Evolutionary conservation across 2,888 invertebrate genomes (phyloP).

Genomic region (Fissipunctia ypsillon): DNA sequence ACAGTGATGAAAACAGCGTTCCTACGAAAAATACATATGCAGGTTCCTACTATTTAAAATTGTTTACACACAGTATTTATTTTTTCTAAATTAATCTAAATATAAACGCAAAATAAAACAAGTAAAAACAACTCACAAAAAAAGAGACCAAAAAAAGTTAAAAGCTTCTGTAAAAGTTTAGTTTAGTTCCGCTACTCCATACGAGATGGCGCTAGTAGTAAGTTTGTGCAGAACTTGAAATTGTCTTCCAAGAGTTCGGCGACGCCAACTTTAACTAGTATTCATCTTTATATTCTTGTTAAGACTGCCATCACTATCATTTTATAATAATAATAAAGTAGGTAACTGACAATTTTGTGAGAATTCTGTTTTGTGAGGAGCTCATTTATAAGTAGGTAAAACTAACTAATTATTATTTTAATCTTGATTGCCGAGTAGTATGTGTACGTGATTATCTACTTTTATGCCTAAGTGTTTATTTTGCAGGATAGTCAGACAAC

Average conservation of each 20-base stretch:
- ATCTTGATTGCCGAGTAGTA: not conserved
- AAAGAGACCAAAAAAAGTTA: not conserved
- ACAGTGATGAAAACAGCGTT: not conserved
- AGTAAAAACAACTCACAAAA: not conserved
- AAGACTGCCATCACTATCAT: not conserved
- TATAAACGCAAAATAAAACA: not conserved
- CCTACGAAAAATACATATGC: not conserved
- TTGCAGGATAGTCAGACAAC: not conserved
- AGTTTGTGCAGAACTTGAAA: not conserved
- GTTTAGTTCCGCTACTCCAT: conserved; percentile 82
- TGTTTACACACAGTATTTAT: no score
- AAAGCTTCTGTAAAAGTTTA: not conserved
- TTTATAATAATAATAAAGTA: not conserved
- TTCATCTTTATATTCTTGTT: not conserved
- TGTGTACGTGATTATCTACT: not conserved
- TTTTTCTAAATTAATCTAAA: not conserved
- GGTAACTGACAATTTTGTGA: not conserved
- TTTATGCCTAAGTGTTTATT: not conserved
- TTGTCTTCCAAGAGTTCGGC: not conserved
- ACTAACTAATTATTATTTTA: not conserved
- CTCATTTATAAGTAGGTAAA: no score
- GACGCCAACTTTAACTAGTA: not conserved
- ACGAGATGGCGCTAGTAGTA: conserved; percentile 83
- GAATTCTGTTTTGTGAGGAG: no score
- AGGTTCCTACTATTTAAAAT: no score